phyloP scores from a whole-genome alignment of 2,797 vertebrate species.

The Anolis apletophallus region DNA sequence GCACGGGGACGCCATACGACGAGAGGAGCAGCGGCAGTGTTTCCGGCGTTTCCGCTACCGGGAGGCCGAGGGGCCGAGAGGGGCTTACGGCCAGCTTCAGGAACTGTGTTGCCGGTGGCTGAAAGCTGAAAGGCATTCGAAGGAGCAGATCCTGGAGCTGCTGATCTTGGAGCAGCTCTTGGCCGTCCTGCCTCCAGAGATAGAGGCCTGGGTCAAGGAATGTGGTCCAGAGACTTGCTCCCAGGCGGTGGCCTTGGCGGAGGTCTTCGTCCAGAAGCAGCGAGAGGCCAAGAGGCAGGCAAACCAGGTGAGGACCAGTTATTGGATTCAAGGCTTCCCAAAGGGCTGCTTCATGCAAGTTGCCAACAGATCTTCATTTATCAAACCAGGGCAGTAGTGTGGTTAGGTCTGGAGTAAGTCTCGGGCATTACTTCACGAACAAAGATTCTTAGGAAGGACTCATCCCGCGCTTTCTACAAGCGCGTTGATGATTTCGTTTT shows the following conservation, averaged over 20 bases:
- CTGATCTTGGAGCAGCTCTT: slow-evolving; percentile 23
- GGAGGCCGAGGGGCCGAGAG: slow-evolving; percentile 1
- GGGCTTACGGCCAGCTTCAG: background rate
- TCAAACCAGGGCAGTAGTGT: no score
- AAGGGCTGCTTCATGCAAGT: background rate
- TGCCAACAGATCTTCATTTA: no score
- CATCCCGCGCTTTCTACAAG: no score
- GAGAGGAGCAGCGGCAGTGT: slow-evolving; percentile 1
- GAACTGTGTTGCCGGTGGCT: slow-evolving; percentile 17
- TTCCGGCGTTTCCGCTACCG: slow-evolving; percentile 8
- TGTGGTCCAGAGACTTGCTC: slow-evolving; percentile 3
- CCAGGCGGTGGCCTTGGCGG: slow-evolving; percentile 11
- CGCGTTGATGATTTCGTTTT: no score
- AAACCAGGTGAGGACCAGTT: background rate
- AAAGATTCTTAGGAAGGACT: no score
- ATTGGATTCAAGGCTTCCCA: no score
- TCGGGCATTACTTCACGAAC: no score
- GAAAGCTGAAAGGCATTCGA: background rate
- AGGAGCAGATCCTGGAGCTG: slow-evolving; percentile 22
- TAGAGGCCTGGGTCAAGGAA: slow-evolving; percentile 21
- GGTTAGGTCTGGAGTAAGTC: no score
- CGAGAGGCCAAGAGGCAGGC: background rate
- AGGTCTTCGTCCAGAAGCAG: slow-evolving; percentile 3
- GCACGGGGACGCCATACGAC: background rate
- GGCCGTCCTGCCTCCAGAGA: background rate